These are phyloP conservation scores for Prionailurus bengalensis DNA, from an alignment of 2,113 vertebrate genomes.

Conservation along the genomic window DNA sequence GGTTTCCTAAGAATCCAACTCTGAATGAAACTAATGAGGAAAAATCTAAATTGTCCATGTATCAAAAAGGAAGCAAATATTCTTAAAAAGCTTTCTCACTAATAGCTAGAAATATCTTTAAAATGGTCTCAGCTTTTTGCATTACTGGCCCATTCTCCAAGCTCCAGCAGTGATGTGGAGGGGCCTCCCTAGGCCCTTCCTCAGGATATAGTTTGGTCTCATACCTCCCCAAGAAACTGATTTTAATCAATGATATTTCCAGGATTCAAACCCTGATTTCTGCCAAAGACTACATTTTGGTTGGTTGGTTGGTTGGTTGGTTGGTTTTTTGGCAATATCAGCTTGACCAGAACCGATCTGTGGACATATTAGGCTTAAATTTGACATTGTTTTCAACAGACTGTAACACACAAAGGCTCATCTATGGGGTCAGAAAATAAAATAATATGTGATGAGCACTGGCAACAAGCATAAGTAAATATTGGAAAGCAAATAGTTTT, in stretches of 20 bases:
- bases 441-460: neutral
- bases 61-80: neutral
- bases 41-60: neutral
- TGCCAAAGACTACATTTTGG: neutral
- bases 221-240: neutral
- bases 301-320: neutral
- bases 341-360: neutral
- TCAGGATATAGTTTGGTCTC: neutral
- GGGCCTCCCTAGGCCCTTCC: neutral
- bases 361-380: neutral
- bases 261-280: neutral
- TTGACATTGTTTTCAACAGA: constrained; percentile 6
- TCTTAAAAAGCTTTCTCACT: neutral
- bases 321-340: neutral
- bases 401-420: neutral
- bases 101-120: neutral
- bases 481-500: neutral
- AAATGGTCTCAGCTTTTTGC: neutral
- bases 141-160: neutral
- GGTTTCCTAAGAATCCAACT: neutral
- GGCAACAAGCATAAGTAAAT: neutral
- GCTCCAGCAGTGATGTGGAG: neutral
- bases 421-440: neutral
- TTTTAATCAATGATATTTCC: neutral
- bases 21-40: neutral